Evolutionary conservation across 2,888 invertebrate species (phyloP).

Genomic region (Papilio demoleus): DNA sequence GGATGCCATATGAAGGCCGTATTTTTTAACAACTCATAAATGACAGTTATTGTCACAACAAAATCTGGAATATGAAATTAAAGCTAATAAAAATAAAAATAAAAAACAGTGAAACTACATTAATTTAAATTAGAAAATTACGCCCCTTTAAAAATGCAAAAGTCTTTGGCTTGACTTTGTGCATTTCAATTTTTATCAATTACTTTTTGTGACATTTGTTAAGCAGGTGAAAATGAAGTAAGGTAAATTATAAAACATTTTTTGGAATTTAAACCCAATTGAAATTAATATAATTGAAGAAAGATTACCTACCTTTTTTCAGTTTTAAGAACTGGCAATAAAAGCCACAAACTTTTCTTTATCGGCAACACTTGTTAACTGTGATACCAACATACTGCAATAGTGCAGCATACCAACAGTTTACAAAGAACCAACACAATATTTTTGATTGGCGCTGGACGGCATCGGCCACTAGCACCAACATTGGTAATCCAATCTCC

Average conservation of each 20-base stretch:
- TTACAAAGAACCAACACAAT: not conserved
- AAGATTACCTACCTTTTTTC: not conserved
- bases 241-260: too few relatives aligned
- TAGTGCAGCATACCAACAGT: not conserved
- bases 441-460: slow-evolving; percentile 1
- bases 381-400: slow-evolving; percentile 6
- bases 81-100: too few relatives aligned
- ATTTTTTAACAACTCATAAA: not conserved
- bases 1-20: not conserved
- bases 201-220: too few relatives aligned
- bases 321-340: not conserved
- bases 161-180: too few relatives aligned
- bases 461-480: slow-evolving; percentile 45
- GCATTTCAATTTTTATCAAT: too few relatives aligned
- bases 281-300: too few relatives aligned
- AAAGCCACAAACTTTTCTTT: not conserved
- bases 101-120: too few relatives aligned
- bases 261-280: too few relatives aligned
- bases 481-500: slow-evolving; percentile 37
- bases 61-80: too few relatives aligned
- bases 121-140: too few relatives aligned
- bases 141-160: too few relatives aligned
- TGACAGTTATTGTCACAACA: not conserved
- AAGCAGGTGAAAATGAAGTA: too few relatives aligned
- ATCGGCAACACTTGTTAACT: not conserved